These are phyloP conservation scores for Tinea semifulvella DNA, from an alignment of 2,888 invertebrate species.

Conservation along the genomic window DNA sequence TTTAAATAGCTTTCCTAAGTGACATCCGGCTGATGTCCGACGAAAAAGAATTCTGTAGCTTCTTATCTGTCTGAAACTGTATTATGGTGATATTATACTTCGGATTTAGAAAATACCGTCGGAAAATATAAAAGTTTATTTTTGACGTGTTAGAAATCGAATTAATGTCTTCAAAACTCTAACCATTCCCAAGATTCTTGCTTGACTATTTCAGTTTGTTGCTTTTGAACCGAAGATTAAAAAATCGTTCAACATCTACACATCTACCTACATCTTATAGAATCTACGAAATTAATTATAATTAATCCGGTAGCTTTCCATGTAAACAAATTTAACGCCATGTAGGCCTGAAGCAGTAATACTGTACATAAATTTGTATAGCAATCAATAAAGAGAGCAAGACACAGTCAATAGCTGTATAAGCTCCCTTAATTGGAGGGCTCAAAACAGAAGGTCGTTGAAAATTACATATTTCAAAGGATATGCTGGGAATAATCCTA, in stretches of 20 bases:
- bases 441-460: constrained; percentile 14
- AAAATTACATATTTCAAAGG: constrained; percentile 18
- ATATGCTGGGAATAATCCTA: constrained; percentile 16
- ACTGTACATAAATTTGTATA: not conserved
- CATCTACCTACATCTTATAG: not conserved
- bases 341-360: not conserved
- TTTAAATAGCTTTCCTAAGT: constrained; percentile 18
- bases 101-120: not conserved
- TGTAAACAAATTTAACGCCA: not conserved
- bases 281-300: constrained; percentile 2
- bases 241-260: too few relatives aligned
- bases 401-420: constrained; percentile 10
- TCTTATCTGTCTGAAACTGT: not conserved
- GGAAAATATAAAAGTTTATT: not conserved
- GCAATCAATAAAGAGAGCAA: constrained; percentile 9
- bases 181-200: too few relatives aligned
- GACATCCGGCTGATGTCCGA: constrained; percentile 14
- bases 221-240: too few relatives aligned
- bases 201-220: too few relatives aligned
- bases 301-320: not conserved
- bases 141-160: not conserved
- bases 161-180: too few relatives aligned
- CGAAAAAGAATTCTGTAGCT: constrained; percentile 8
- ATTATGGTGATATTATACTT: constrained; percentile 5
- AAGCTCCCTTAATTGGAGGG: constrained; percentile 15